A percentile compares a stretch with the other conserved stretches of the same genome.
phyloP scores from a whole-genome alignment of 1,140 invertebrate genomes.

The Spodoptera frugiperda region DNA sequence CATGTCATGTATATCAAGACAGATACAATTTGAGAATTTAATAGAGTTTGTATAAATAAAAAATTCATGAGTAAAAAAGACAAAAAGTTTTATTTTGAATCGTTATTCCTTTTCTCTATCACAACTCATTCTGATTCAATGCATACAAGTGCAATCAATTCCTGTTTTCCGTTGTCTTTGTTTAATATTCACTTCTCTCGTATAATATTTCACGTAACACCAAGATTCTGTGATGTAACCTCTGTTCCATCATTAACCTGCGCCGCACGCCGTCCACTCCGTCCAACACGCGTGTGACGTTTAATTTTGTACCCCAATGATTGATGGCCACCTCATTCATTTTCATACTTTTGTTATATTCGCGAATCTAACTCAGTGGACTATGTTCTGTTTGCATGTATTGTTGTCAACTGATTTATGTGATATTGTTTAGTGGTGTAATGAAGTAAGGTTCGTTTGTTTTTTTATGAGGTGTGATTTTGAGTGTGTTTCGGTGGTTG shows the following conservation, averaged over 20 bases:
- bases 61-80: too few relatives aligned
- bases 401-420: slow-evolving; percentile 41
- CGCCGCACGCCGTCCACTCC: slow-evolving; percentile 57
- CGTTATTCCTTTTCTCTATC: background rate
- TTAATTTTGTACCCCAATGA: slow-evolving; percentile 83
- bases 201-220: slow-evolving; percentile 1
- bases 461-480: slow-evolving; percentile 2
- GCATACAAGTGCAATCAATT: background rate
- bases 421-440: slow-evolving; percentile 12
- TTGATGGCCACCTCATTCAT: slow-evolving; percentile 74
- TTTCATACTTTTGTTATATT: slow-evolving; percentile 68
- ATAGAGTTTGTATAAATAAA: too few relatives aligned
- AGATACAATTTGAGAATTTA: too few relatives aligned
- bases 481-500: background rate
- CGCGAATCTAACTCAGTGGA: slow-evolving; percentile 36
- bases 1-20: too few relatives aligned
- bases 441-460: slow-evolving; percentile 10
- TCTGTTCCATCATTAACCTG: slow-evolving; percentile 60
- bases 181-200: background rate
- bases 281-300: slow-evolving; percentile 74
- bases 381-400: slow-evolving; percentile 16
- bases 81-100: too few relatives aligned
- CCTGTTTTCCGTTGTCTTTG: background rate
- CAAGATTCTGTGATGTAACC: slow-evolving; percentile 31
- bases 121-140: too few relatives aligned